phyloP scores from a whole-genome alignment of 2,888 invertebrate genomes.

The Xanthia togata region DNA sequence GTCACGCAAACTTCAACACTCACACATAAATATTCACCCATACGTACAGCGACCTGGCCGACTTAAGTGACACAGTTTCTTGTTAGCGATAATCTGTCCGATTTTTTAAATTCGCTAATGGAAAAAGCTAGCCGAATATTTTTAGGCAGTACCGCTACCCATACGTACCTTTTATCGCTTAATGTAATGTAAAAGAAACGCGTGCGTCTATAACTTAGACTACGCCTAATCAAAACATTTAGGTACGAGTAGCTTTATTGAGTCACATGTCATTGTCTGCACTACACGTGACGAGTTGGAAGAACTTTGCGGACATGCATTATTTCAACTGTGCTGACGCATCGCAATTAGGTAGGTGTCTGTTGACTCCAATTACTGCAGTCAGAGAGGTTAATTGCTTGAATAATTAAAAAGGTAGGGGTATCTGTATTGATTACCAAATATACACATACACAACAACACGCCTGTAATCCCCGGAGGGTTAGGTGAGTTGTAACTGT shows the following conservation, averaged over 20 bases:
- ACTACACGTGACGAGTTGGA: conserved; percentile 15
- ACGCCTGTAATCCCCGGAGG: background rate
- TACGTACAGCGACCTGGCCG: too few relatives aligned
- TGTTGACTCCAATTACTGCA: background rate
- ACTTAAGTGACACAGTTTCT: too few relatives aligned
- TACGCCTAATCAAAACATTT: conserved; percentile 32
- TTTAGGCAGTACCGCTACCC: too few relatives aligned
- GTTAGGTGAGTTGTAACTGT: background rate
- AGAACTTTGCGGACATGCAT: conserved; percentile 24
- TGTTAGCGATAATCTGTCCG: too few relatives aligned
- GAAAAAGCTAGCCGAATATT: too few relatives aligned
- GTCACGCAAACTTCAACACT: too few relatives aligned
- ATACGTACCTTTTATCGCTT: too few relatives aligned
- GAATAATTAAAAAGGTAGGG: background rate
- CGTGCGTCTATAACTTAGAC: conserved; percentile 13
- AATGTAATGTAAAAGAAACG: background rate
- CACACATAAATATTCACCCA: too few relatives aligned
- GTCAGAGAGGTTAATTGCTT: background rate
- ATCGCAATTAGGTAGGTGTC: background rate
- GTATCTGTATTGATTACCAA: too few relatives aligned
- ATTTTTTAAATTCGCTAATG: too few relatives aligned
- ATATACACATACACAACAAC: too few relatives aligned
- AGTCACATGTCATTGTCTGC: conserved; percentile 49
- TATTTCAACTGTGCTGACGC: conserved; percentile 30
- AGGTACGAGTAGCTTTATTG: conserved; percentile 60